A percentile compares a stretch with the other conserved stretches of the same genome.
Evolutionary conservation across 2,797 vertebrate species (phyloP).

Genomic region (Microchirus variegatus): DNA sequence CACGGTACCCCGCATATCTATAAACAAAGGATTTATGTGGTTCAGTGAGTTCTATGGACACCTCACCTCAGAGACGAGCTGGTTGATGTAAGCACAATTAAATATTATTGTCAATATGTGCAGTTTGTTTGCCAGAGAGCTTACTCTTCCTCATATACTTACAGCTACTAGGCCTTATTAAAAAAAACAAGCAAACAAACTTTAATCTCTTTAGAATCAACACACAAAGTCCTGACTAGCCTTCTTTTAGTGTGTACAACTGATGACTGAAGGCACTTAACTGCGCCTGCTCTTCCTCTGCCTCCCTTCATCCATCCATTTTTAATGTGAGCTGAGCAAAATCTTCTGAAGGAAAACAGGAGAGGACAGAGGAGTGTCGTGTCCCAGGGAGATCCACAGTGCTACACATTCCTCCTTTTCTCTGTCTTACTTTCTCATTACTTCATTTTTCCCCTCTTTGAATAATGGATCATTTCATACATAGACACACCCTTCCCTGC

Average conservation of each 20-base stretch:
- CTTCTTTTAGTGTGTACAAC: constrained; percentile 34
- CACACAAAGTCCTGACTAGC: constrained; percentile 9
- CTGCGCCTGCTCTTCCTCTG: constrained; percentile 30
- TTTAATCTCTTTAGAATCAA: constrained; percentile 5
- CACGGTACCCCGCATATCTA: too few relatives aligned
- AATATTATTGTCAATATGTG: too few relatives aligned
- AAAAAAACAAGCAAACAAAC: neutral
- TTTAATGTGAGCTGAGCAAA: constrained; percentile 70
- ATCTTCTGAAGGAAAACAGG: constrained; percentile 43
- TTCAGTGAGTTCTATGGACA: too few relatives aligned
- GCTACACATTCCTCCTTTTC: constrained; percentile 31
- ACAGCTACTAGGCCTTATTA: too few relatives aligned
- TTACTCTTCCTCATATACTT: too few relatives aligned
- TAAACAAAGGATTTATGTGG: too few relatives aligned
- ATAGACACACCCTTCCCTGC: constrained; percentile 43
- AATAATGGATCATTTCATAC: constrained; percentile 73
- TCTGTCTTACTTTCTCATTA: constrained; percentile 21
- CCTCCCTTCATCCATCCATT: constrained; percentile 57
- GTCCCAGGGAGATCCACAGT: constrained; percentile 53
- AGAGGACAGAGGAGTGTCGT: constrained; percentile 30
- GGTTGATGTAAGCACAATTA: too few relatives aligned
- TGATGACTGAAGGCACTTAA: constrained; percentile 42
- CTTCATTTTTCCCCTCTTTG: constrained; percentile 35
- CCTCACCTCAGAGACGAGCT: too few relatives aligned
- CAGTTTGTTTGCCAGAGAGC: too few relatives aligned